Percentiles rank a stretch among this genome's conserved stretches.
Conservation (phyloP, 1,140 invertebrate species). For the Bombyx mandarina region DNA sequence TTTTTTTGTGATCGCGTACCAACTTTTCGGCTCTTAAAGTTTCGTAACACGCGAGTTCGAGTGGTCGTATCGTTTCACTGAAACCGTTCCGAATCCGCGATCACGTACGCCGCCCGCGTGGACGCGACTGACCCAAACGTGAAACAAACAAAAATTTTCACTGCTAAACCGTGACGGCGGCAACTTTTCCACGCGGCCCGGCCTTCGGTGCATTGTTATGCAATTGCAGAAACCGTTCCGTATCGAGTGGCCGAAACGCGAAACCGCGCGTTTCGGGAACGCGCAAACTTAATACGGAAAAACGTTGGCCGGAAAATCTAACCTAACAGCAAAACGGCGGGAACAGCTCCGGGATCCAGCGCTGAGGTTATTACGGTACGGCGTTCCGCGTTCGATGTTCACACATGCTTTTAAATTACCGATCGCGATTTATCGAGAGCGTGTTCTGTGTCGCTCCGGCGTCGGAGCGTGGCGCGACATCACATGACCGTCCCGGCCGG, state of each 20-base stretch:
- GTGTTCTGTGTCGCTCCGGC: constrained; percentile 27
- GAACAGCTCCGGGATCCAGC: constrained; percentile 13
- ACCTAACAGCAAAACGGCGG: constrained; percentile 30
- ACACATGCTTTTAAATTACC: constrained; percentile 27
- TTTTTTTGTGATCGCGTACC: constrained; percentile 16
- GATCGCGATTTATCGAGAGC: constrained; percentile 29
- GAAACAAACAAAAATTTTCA: constrained; percentile 35
- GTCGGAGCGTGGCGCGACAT: constrained; percentile 19
- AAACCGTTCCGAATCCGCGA: constrained; percentile 32
- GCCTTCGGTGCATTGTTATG: constrained; percentile 57
- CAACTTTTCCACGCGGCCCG: constrained; percentile 45
- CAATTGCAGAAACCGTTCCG: constrained; percentile 34
- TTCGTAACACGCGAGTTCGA: constrained; percentile 27
- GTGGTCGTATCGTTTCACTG: constrained; percentile 24
- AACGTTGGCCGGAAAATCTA: constrained; percentile 35
- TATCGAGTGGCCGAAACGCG: constrained; percentile 28
- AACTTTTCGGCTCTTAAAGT: constrained; percentile 37
- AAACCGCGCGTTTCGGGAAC: constrained; percentile 25
- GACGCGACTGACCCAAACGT: constrained; percentile 16
- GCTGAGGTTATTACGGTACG: constrained; percentile 26
- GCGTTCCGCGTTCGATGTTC: constrained; percentile 37
- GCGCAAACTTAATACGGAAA: constrained; percentile 31
- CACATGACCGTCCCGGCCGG: constrained; percentile 31
- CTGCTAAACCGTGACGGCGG: constrained; percentile 22
- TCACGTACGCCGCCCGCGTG: constrained; percentile 26